Base-by-base conservation (phyloP, 2,797 vertebrate species). In the Poecilia gillii region DNA sequence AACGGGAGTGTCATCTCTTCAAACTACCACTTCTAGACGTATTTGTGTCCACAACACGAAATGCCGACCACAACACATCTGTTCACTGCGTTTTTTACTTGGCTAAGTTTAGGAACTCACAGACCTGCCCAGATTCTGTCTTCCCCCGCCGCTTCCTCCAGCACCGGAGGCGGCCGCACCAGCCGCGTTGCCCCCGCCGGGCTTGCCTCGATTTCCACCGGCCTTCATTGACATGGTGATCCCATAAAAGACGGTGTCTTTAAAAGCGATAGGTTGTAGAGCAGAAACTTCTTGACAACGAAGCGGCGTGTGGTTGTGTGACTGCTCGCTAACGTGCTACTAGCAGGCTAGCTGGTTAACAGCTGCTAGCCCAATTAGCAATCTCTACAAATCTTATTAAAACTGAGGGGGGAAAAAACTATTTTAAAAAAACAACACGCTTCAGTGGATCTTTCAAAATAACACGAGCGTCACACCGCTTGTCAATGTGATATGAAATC, bases 181-280 rank as follows among this genome's bases (percentile, higher is more conserved):
- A 90, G 95, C 95, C 88, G 95, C 90, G 96, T 91, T 94, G 92
- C 97, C 94, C 94, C 96, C 92, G 93, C 96, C 95, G 94, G 97
- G 96, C 93, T 97, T 97, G 94, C 97, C 97, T 95, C 97, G 93
- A 96, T 96, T 97, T 95, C 96, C 96, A 96, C 93, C 96, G 95
- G 97, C 97, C 94, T 98, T 98, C 96, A 98, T 96, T 95, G 98
- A 98, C 97, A 99, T 98, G 95, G 89, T 96, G 94, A 96, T 96
- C 97, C 97, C 97, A 97, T 98, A 97, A 96, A 98, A 96, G 89
- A 95, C 92, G 55, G 88, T 75, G 92, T 94, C 89, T 88, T 81
- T 43, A 71, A 90, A 94, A 93, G 93, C 73, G 86, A 93, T 87
- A 83, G 89, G 73, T 79, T 90, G 80, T 77, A 78, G 88, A 79